A percentile compares a stretch with the other conserved stretches of the same genome.
Evolutionary conservation across 1,140 invertebrate species (phyloP).

Genomic region (Dendroctonus ponderosae): DNA sequence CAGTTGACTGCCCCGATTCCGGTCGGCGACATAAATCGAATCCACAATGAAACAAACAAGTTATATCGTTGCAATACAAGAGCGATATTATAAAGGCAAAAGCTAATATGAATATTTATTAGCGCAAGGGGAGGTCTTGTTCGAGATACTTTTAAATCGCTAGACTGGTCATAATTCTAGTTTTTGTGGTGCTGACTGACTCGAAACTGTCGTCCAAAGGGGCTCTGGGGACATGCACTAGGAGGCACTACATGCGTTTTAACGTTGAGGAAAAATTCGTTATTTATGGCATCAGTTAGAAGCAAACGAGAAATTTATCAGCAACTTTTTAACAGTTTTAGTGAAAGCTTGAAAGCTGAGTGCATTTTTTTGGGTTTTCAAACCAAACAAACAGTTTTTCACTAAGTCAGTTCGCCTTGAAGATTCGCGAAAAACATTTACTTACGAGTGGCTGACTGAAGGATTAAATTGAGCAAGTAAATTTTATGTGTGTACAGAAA

Average conservation of each 20-base stretch:
- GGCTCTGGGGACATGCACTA: slow-evolving; percentile 8
- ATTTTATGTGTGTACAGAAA: too few relatives aligned
- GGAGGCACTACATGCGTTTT: neutral
- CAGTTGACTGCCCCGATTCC: neutral
- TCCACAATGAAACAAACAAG: slow-evolving; percentile 26
- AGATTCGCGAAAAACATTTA: too few relatives aligned
- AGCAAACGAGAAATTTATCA: too few relatives aligned
- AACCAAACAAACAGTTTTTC: too few relatives aligned
- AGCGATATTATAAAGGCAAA: slow-evolving; percentile 22
- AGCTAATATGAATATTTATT: slow-evolving; percentile 29
- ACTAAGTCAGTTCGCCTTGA: too few relatives aligned
- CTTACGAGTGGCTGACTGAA: too few relatives aligned
- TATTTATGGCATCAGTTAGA: too few relatives aligned
- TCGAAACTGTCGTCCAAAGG: slow-evolving; percentile 15
- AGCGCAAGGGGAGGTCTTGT: slow-evolving; percentile 24
- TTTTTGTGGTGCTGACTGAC: slow-evolving; percentile 17
- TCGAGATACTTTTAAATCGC: slow-evolving; percentile 23
- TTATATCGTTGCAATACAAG: slow-evolving; percentile 21
- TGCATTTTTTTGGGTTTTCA: too few relatives aligned
- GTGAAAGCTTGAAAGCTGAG: too few relatives aligned
- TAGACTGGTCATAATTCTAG: slow-evolving; percentile 21
- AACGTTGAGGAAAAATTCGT: too few relatives aligned
- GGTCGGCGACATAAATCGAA: slow-evolving; percentile 13
- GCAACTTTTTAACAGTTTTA: too few relatives aligned
- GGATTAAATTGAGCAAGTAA: too few relatives aligned